These are phyloP conservation scores for Tursiops truncatus DNA, from an alignment of 2,113 vertebrate genomes.

Conservation along the genomic window DNA sequence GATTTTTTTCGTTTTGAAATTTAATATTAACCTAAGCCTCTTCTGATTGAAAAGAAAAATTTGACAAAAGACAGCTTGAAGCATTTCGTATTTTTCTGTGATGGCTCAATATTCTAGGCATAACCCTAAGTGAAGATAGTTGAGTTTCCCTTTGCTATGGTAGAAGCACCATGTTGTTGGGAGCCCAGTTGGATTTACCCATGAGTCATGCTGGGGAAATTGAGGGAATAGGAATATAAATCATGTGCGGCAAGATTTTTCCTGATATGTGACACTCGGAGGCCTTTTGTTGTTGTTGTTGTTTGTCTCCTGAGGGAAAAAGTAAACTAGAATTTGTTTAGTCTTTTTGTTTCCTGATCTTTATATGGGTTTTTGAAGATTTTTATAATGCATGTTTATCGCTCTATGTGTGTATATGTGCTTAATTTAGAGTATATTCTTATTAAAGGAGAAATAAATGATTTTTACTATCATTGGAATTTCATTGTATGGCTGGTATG, in stretches of 20 bases:
- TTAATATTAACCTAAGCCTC: neutral
- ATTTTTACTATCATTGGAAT: neutral
- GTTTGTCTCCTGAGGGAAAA: neutral
- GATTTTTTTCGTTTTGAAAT: conserved; percentile 47
- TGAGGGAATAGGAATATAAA: neutral
- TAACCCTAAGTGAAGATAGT: neutral
- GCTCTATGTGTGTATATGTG: neutral
- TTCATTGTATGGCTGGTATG: neutral
- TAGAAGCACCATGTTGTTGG: neutral
- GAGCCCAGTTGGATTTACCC: neutral
- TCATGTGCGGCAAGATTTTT: neutral
- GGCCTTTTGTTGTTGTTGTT: neutral
- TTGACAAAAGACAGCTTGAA: neutral
- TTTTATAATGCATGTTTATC: conserved; percentile 5
- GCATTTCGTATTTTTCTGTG: neutral
- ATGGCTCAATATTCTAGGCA: neutral
- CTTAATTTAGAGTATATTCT: conserved; percentile 16
- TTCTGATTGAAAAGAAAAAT: conserved; percentile 31
- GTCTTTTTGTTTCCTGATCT: neutral
- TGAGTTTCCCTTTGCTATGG: neutral
- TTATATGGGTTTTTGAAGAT: conserved; percentile 14
- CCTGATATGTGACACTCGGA: neutral
- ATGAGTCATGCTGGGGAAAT: neutral
- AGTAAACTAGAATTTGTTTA: neutral
- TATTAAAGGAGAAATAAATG: neutral